Percentiles rank a stretch among this genome's conserved stretches.
Conservation (phyloP, 1,140 invertebrate species). For the Wiebesia pumilae region DNA sequence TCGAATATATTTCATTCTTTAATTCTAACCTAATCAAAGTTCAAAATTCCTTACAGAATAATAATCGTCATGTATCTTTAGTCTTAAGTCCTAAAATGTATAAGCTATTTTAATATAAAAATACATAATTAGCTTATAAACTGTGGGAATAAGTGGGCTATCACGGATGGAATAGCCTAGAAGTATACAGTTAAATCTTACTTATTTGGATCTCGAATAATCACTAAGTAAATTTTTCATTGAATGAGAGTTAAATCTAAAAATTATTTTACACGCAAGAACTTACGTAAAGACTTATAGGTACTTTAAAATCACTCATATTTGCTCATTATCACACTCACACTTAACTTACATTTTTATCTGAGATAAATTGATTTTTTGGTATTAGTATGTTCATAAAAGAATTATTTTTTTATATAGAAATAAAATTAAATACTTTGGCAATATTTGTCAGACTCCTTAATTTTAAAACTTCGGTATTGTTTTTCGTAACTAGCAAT, state of each 20-base stretch:
- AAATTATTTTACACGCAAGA: conserved; percentile 67
- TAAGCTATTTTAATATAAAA: conserved; percentile 76
- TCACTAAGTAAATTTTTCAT: conserved; percentile 63
- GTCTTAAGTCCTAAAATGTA: conserved; percentile 59
- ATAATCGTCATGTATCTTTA: conserved; percentile 47
- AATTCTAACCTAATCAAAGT: conserved; percentile 66
- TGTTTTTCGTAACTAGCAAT: conserved; percentile 50
- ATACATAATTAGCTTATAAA: conserved; percentile 76
- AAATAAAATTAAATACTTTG: conserved; percentile 69
- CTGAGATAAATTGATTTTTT: conserved; percentile 62
- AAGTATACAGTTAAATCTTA: conserved; percentile 73
- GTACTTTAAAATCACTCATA: conserved; percentile 58
- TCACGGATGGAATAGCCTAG: conserved; percentile 68
- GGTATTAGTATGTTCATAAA: conserved; percentile 59
- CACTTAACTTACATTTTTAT: conserved; percentile 53
- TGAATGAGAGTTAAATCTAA: conserved; percentile 65
- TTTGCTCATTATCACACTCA: conserved; percentile 51
- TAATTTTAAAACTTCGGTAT: conserved; percentile 61
- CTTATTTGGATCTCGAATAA: conserved; percentile 65
- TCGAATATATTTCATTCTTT: conserved; percentile 67
- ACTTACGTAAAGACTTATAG: conserved; percentile 55
- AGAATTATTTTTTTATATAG: conserved; percentile 57
- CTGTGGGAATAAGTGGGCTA: conserved; percentile 72
- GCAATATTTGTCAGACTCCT: conserved; percentile 75
- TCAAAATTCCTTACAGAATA: conserved; percentile 48